Evolutionary conservation across 2,888 invertebrate species (phyloP), one percentile per base, ranked within the genome.

Genomic region (Dyspetes luteomarginatus): DNA sequence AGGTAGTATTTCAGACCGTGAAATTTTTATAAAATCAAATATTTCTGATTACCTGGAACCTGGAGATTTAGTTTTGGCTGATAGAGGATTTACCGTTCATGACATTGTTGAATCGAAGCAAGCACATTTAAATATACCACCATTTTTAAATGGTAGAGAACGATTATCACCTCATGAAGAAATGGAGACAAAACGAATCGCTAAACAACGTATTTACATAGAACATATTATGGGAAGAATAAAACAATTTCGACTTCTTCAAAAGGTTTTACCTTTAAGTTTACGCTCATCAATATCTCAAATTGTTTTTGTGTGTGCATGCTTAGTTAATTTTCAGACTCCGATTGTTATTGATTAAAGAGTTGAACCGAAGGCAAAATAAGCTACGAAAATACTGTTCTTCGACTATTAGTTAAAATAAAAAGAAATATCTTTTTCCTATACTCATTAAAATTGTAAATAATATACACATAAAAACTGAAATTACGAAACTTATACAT

Each of bases 61-160:
- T 45, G 83, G 80, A 26, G 86, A 86, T 81, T 68, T 86, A 64
- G 83, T 86, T 52, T 48, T 86, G 15, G 85, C 83, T 43, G 85
- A 86, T 73, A 48, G 84, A 75, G 86, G 86, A 41, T 85, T 86
- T 65, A 84, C 82, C 12, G 72, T 86, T 58, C 62, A 68, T 22
- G 84, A 85, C 67, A 22, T 83, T 22, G 41, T 81, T 64, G 81
- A 85, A 68, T 50, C 69, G 15, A 82, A 75, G 60, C 52, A 77
- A 76, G 85, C 78, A 22, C 58, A 75, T 73, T 69, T 86, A 17
- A 84, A 85, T 78, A 86, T 86, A 74, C 83, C 85, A 26, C 80
- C 85, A 36, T 86, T 86, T 81, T 83, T 84, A 58, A 83, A 80
- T 9, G 82, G 85, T 41, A 41, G 83, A 72, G 45, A 72, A 28